Evolutionary conservation across 2,888 invertebrate species (phyloP).

Genomic region (Epirrhoe tristata): DNA sequence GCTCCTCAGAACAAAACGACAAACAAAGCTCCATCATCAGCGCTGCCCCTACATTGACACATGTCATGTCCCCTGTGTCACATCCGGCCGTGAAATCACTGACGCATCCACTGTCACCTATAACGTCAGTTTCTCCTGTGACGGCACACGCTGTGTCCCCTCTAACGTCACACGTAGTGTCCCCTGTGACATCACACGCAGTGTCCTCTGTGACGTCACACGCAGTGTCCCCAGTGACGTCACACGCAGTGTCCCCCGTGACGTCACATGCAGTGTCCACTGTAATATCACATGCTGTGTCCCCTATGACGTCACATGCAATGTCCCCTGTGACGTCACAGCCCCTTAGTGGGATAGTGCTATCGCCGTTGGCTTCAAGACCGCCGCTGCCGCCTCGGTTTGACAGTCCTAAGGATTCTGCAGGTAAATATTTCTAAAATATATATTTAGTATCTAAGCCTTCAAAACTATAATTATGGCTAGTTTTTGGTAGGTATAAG

Average conservation of each 20-base stretch:
- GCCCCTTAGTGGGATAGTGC: conserved; percentile 52
- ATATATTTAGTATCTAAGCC: too few species aligned
- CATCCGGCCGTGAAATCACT: background rate
- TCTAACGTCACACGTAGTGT: conserved; percentile 41
- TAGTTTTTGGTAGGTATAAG: too few species aligned
- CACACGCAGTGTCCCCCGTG: conserved; percentile 41
- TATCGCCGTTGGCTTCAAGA: conserved; percentile 65
- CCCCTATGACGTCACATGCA: conserved; percentile 30
- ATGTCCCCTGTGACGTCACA: conserved; percentile 37
- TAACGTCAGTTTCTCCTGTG: conserved; percentile 24
- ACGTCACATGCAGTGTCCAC: conserved; percentile 30
- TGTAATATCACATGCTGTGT: conserved; percentile 3
- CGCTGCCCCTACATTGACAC: conserved; percentile 52
- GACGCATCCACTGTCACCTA: too few species aligned
- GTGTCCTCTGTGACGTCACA: conserved; percentile 42
- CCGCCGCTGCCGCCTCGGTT: conserved; percentile 73
- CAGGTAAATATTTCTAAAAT: conserved; percentile 54
- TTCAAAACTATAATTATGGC: too few species aligned
- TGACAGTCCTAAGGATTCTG: conserved; percentile 70
- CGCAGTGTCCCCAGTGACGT: conserved; percentile 37
- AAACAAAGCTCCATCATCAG: conserved; percentile 78
- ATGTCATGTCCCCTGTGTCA: background rate
- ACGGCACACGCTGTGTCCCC: conserved; percentile 39
- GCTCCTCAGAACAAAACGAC: conserved; percentile 80
- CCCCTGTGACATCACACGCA: conserved; percentile 39